These are phyloP conservation scores for Baccha elongata DNA, from an alignment of 2,888 invertebrate genomes.

Conservation along the genomic window DNA sequence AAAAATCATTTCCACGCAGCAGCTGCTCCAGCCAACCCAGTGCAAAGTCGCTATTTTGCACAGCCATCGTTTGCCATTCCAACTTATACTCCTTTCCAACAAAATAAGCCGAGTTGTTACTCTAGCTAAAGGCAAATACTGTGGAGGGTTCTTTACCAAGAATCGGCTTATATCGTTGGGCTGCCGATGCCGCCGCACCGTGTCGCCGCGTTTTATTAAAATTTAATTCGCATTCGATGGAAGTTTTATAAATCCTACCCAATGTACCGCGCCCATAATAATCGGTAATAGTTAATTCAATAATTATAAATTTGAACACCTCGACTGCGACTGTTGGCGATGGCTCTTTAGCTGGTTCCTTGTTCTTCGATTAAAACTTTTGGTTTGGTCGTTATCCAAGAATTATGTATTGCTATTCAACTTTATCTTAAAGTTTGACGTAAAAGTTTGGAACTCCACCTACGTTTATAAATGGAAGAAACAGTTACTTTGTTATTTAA, in stretches of 20 bases:
- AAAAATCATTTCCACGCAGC: slow-evolving; percentile 68
- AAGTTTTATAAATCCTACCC: slow-evolving; percentile 34
- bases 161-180: slow-evolving; percentile 21
- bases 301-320: slow-evolving; percentile 69
- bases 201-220: slow-evolving; percentile 57
- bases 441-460: slow-evolving; percentile 1
- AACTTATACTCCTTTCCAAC: slow-evolving; percentile 55
- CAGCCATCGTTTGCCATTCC: slow-evolving; percentile 7
- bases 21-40: slow-evolving; percentile 44
- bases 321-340: slow-evolving; percentile 13
- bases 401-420: not conserved
- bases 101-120: slow-evolving; percentile 6
- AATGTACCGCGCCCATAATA: slow-evolving; percentile 43
- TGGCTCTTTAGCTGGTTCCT: slow-evolving; percentile 28
- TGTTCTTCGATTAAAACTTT: slow-evolving; percentile 63
- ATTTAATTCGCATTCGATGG: slow-evolving; percentile 61
- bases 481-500: slow-evolving; percentile 7
- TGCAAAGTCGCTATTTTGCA: not conserved
- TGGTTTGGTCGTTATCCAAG: slow-evolving; percentile 25
- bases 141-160: slow-evolving; percentile 5
- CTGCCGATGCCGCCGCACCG: slow-evolving; percentile 8
- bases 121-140: not conserved
- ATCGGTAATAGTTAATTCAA: slow-evolving; percentile 70
- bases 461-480: too few species aligned
- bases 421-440: not conserved